phyloP scores from a whole-genome alignment of 2,888 invertebrate species.

The Polymixis lichenea region DNA sequence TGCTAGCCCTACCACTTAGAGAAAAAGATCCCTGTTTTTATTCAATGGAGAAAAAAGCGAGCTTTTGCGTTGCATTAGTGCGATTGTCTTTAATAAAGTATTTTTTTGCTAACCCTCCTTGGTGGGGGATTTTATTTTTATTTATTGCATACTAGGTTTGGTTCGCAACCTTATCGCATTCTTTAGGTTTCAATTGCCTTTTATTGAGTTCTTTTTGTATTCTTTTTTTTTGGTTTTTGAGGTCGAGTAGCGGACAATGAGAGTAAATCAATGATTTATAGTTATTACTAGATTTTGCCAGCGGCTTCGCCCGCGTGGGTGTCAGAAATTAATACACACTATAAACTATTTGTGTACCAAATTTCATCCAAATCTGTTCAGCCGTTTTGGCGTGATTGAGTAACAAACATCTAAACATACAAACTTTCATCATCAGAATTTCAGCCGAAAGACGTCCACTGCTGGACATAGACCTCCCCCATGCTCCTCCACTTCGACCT shows the following conservation, averaged over 20 bases:
- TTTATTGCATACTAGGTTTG: constrained; percentile 56
- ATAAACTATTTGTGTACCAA: no score
- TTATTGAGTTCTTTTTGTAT: constrained; percentile 21
- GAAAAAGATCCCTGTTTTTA: constrained; percentile 63
- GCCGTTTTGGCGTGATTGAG: no score
- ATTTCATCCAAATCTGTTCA: no score
- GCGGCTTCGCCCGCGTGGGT: no score
- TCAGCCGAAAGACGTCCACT: no score
- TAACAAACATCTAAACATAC: no score
- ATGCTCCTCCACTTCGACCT: no score
- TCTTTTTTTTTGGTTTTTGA: background rate
- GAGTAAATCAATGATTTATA: background rate
- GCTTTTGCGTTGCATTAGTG: constrained; percentile 64
- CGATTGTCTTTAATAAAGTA: constrained; percentile 65
- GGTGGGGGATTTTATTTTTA: constrained; percentile 57
- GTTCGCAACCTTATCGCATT: constrained; percentile 39
- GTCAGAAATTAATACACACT: no score
- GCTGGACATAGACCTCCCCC: no score
- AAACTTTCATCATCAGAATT: no score
- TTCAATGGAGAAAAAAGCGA: constrained; percentile 50
- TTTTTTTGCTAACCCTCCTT: constrained; percentile 63
- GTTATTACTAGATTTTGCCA: background rate
- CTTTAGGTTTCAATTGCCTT: constrained; percentile 31
- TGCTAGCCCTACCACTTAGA: constrained; percentile 64
- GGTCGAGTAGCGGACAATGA: background rate